These are phyloP conservation scores for Dendrolimus pini DNA, from an alignment of 2,888 invertebrate species.

Conservation along the genomic window DNA sequence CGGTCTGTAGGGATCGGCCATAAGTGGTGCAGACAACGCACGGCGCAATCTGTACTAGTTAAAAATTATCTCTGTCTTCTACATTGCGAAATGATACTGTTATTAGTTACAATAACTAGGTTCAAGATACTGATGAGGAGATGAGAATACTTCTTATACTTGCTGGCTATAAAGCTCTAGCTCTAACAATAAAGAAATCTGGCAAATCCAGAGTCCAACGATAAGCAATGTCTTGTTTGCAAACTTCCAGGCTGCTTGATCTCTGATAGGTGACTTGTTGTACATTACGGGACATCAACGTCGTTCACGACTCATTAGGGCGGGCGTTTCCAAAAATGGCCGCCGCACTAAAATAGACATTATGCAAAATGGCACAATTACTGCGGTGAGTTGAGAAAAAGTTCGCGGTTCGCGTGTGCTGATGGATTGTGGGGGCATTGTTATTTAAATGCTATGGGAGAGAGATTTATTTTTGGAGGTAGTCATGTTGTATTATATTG, in stretches of 20 bases:
- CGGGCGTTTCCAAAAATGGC: slow-evolving; percentile 54
- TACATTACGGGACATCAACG: slow-evolving; percentile 49
- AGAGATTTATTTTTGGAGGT: slow-evolving; percentile 7
- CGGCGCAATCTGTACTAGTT: too few relatives aligned
- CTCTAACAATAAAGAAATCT: too few relatives aligned
- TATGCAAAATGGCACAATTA: slow-evolving; percentile 73
- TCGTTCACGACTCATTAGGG: slow-evolving; percentile 68
- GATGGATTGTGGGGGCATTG: slow-evolving; percentile 12
- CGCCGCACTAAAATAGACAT: slow-evolving; percentile 71
- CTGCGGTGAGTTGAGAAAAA: slow-evolving; percentile 56
- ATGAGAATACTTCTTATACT: too few relatives aligned
- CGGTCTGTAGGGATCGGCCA: too few relatives aligned
- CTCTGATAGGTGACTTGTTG: slow-evolving; percentile 17
- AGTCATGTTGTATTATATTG: too few relatives aligned
- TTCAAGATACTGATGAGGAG: too few relatives aligned
- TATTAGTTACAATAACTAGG: too few relatives aligned
- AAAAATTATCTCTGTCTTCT: too few relatives aligned
- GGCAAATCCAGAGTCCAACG: not conserved
- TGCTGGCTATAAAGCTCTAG: too few relatives aligned
- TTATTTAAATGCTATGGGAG: not conserved
- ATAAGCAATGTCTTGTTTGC: not conserved
- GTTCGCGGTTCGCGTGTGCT: slow-evolving; percentile 26
- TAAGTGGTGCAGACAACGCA: too few relatives aligned
- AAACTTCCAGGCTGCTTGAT: slow-evolving; percentile 1
- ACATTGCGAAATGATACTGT: too few relatives aligned